These are phyloP conservation scores for Pterostichus niger DNA, from an alignment of 2,888 invertebrate species.

Conservation along the genomic window DNA sequence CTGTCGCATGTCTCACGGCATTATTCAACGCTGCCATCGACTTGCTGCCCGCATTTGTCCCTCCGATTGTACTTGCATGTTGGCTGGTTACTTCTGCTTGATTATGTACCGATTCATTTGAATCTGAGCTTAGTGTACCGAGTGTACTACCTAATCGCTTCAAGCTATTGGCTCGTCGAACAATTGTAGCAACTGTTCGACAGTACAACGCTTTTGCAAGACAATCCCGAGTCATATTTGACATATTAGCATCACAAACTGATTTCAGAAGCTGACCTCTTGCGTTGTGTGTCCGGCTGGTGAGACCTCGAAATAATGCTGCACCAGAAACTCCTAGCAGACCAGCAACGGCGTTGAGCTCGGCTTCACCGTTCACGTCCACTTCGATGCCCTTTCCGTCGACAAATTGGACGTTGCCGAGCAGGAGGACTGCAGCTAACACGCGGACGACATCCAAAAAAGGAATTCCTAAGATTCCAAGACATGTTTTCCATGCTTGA, in stretches of 20 bases:
- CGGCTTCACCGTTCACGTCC: slow-evolving; percentile 89
- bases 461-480: slow-evolving; percentile 94
- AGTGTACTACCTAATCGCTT: slow-evolving; percentile 91
- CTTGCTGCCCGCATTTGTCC: slow-evolving; percentile 88
- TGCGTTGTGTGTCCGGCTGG: slow-evolving; percentile 89
- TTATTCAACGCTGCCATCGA: slow-evolving; percentile 95
- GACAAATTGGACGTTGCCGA: slow-evolving; percentile 95
- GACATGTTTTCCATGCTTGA: slow-evolving; percentile 94
- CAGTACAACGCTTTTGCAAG: slow-evolving; percentile 95
- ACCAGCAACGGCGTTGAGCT: slow-evolving; percentile 91
- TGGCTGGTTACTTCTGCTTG: slow-evolving; percentile 91
- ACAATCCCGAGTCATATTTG: slow-evolving; percentile 92
- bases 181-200: slow-evolving; percentile 95
- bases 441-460: slow-evolving; percentile 96
- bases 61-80: slow-evolving; percentile 90
- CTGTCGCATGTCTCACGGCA: slow-evolving; percentile 94
- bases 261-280: slow-evolving; percentile 89
- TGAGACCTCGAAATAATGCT: slow-evolving; percentile 89
- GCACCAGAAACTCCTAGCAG: slow-evolving; percentile 88
- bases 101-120: slow-evolving; percentile 94
- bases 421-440: slow-evolving; percentile 91
- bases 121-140: slow-evolving; percentile 92
- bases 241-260: slow-evolving; percentile 91
- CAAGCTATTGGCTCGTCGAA: slow-evolving; percentile 94
- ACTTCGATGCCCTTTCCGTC: slow-evolving; percentile 89